Percentiles rank a stretch among this genome's conserved stretches.
Conservation (phyloP, 1,140 invertebrate species). For the Ectropis grisescens region DNA sequence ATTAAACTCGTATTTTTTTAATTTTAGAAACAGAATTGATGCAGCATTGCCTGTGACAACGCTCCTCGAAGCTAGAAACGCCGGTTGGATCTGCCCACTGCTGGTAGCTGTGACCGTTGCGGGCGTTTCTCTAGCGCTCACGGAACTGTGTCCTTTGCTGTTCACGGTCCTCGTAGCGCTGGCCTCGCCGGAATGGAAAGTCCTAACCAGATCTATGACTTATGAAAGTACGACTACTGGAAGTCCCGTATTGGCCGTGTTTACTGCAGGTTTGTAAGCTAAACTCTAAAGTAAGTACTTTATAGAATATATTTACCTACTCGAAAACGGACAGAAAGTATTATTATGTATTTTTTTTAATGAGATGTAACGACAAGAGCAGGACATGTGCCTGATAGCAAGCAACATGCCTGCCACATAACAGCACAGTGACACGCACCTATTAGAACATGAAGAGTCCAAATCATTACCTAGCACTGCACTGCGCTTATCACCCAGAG, state of each 20-base stretch:
- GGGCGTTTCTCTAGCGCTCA: constrained; percentile 72
- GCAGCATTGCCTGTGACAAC: constrained; percentile 74
- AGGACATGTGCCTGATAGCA: too few relatives aligned
- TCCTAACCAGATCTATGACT: constrained; percentile 74
- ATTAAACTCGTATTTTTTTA: too few relatives aligned
- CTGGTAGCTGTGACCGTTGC: constrained; percentile 74
- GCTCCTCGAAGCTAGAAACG: constrained; percentile 72
- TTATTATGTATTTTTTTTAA: too few relatives aligned
- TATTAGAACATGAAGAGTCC: too few relatives aligned
- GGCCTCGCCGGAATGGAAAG: constrained; percentile 75
- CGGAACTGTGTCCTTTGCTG: constrained; percentile 73
- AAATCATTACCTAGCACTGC: too few relatives aligned
- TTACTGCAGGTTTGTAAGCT: constrained; percentile 69
- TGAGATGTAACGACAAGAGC: too few relatives aligned
- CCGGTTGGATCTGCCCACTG: constrained; percentile 73
- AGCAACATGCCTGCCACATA: too few relatives aligned
- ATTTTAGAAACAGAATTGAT: constrained; percentile 32
- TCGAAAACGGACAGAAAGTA: too few relatives aligned
- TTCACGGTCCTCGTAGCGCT: constrained; percentile 72
- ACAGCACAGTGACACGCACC: too few relatives aligned
- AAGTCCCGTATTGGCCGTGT: constrained; percentile 76
- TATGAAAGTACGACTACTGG: constrained; percentile 76
- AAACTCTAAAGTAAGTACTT: too few relatives aligned
- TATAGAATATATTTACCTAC: too few relatives aligned
- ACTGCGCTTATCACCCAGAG: too few relatives aligned